Evolutionary conservation across 1,140 invertebrate species (phyloP), one percentile per base, ranked within the genome.

Genomic region (Ganaspis sp.): DNA sequence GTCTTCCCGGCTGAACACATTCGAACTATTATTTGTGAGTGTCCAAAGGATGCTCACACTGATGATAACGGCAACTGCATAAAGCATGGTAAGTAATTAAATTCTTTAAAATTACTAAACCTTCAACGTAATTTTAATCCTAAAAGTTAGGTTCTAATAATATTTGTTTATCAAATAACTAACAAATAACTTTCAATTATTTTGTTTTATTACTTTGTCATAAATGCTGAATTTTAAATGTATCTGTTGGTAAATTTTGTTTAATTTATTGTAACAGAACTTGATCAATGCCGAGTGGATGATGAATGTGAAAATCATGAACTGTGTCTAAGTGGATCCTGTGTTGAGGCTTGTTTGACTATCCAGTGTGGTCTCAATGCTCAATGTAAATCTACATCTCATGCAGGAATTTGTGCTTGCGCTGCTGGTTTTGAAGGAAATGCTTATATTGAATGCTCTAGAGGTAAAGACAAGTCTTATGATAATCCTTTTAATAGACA

Each of bases 361-460:
- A 94, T 96, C 73, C 91, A 93, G 4, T 98, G 97, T 85, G 97
- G 97, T 70, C 90, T 95, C 1, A 98, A 97, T 84, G 96, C 97
- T 5, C 93, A 96, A 78, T 98, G 97, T 82, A 94, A 92, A 84
- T 94, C 96, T 2, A 87, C 92, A 8, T 93, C 94, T 79, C 96
- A 98, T 86, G 93, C 93, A 75, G 94, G 94, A 1, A 92, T 94
- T 15, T 98, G 97, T 85, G 92, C 92, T 11, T 98, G 97, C 89
- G 93, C 96, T 12, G 87, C 93, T 9, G 95, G 95, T 15, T 98
- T 96, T 87, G 93, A 92, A 45, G 97, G 97, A 82, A 97, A 97
- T 89, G 94, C 97, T 23, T 94, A 96, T 86, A 91, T 96, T 37
- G 95, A 97, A 87, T 98, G 97, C 86, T 94, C 92, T 38, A 89